These are phyloP conservation scores for Drosophila insularis DNA, from an alignment of 1,140 invertebrate species.

Conservation along the genomic window DNA sequence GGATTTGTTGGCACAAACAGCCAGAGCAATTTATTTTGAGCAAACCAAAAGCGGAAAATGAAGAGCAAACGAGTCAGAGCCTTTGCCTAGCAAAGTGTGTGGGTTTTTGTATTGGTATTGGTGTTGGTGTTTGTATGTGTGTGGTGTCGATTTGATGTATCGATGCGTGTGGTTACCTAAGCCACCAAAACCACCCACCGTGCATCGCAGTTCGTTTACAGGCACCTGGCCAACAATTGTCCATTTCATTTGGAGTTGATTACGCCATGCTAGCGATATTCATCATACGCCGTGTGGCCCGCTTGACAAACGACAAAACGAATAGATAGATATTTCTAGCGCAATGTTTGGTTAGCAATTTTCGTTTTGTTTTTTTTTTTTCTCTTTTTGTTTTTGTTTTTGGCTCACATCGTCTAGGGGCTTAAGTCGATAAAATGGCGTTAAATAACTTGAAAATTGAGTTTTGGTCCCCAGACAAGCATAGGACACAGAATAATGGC, in stretches of 20 bases:
- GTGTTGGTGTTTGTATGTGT: constrained; percentile 16
- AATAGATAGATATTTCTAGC: neutral
- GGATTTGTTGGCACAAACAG: constrained; percentile 75
- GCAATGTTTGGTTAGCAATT: neutral
- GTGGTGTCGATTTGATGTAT: constrained; percentile 74
- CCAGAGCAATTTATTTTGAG: constrained; percentile 71
- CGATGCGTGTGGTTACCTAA: constrained; percentile 70
- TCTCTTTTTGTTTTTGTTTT: neutral
- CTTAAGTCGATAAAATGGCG: constrained; percentile 37
- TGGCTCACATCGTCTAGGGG: neutral
- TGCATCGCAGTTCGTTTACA: constrained; percentile 9
- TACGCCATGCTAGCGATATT: constrained; percentile 66
- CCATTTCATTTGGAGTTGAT: constrained; percentile 80
- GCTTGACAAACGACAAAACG: neutral
- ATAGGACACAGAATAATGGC: constrained; percentile 51
- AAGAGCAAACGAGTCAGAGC: constrained; percentile 46
- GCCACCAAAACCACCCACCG: neutral
- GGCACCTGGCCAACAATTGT: constrained; percentile 52
- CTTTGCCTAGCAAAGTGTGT: constrained; percentile 41
- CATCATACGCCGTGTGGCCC: constrained; percentile 67
- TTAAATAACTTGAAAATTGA: constrained; percentile 76
- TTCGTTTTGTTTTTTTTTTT: no score
- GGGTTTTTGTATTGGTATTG: constrained; percentile 29
- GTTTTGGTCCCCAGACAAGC: constrained; percentile 38
- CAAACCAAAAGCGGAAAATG: constrained; percentile 66